Evolutionary conservation across 2,113 vertebrate species (phyloP), one percentile per base, ranked within the genome.

Genomic region (Petaurus breviceps): DNA sequence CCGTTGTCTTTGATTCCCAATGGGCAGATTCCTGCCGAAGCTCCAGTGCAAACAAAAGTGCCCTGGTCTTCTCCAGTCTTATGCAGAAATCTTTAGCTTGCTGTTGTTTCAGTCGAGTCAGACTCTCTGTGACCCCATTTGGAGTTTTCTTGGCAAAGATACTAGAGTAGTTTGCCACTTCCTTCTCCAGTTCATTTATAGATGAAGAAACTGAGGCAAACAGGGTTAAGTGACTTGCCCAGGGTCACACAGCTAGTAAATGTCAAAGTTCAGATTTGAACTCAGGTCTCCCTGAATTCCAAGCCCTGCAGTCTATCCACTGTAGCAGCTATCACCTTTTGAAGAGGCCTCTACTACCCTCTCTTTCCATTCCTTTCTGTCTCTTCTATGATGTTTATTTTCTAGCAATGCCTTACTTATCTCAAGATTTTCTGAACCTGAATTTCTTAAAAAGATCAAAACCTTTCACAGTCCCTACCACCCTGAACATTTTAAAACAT

Each of bases 401-500:
- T 16, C 25, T 51, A 47, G 31, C 25, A 25, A 14, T 37, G 19
- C 3, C 47, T 31, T 57, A 3, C 47, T 31, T 57, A 3, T 22
- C 43, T 84, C 0, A 84, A 43, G 37, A 84, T 43, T 84, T 84
- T 84, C 68, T 84, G n/a, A 84, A 84, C n/a, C n/a, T 84, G 68
- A 43, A 84, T 94, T 93, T 49, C 95, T 94, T 92, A 94, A 92
- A n/a, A 26, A 93, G n/a, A 91, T 95, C 50, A 93, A 47, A 14
- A 0, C 7, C 7, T 37, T 52, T 94, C 61, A 31, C 89, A 50
- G 12, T 0, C 4, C 3, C 49, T 51, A 94, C 68, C 47, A 92
- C 52, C 94, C 19, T 53, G 93, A 92, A 90, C 31, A 57, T 84
- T 93, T 93, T 77, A 52, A 95, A 95, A 94, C 1, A 24, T n/a